phyloP scores from a whole-genome alignment of 2,113 vertebrate species.

The Chaetorhynchus papuensis region DNA sequence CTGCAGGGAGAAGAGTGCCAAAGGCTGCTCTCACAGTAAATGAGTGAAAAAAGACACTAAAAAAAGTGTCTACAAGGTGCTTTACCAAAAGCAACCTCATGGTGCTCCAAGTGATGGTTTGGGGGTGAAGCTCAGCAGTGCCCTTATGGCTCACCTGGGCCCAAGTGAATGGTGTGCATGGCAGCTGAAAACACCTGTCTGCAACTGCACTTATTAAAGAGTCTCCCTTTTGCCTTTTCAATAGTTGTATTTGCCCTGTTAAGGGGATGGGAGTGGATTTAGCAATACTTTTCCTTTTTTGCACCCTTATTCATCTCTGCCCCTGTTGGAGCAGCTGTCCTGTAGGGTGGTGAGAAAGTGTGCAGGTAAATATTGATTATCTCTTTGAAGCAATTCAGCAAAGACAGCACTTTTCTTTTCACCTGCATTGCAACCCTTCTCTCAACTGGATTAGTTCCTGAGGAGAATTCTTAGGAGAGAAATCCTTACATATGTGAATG shows the following conservation, averaged over 20 bases:
- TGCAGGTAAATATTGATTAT: slow-evolving; percentile 11
- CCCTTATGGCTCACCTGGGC: background rate
- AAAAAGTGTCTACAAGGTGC: background rate
- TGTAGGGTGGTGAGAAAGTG: background rate
- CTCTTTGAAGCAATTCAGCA: background rate
- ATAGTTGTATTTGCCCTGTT: background rate
- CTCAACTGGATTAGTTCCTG: background rate
- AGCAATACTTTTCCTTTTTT: background rate
- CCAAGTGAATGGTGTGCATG: background rate
- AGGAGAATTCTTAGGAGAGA: background rate
- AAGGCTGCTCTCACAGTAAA: background rate
- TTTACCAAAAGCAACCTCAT: background rate
- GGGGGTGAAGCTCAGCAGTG: background rate
- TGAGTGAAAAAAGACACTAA: too few relatives aligned
- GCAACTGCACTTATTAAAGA: background rate
- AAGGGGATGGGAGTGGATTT: background rate
- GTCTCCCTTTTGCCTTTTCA: background rate
- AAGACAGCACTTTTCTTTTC: background rate
- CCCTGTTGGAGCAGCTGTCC: background rate
- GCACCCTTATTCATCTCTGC: background rate
- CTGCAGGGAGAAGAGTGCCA: background rate
- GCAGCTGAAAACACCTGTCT: background rate
- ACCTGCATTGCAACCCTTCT: background rate
- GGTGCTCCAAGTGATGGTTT: background rate
- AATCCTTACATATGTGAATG: background rate